phyloP scores from a whole-genome alignment of 2,888 invertebrate species.

The Tiliacea citrago region DNA sequence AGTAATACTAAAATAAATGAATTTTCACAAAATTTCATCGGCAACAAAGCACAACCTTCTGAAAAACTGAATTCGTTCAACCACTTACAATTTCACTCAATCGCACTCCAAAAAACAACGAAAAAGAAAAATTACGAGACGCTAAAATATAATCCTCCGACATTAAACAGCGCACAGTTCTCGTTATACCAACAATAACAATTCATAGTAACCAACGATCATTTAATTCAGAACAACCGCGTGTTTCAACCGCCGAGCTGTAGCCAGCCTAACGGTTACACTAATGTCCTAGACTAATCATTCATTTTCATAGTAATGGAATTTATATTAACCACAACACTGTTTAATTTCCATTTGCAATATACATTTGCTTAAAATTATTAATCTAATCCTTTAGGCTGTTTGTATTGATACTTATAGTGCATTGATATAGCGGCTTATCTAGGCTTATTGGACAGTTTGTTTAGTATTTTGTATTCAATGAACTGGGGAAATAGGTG shows the following conservation, averaged over 20 bases:
- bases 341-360: constrained; percentile 56
- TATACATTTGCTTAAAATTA: constrained; percentile 37
- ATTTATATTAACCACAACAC: constrained; percentile 61
- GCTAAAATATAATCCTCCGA: constrained; percentile 16
- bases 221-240: constrained; percentile 39
- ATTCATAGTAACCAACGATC: constrained; percentile 42
- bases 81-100: not conserved
- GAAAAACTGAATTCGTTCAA: not conserved
- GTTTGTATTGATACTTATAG: constrained; percentile 26
- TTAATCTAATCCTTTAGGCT: constrained; percentile 8
- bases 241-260: constrained; percentile 31
- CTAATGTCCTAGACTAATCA: constrained; percentile 63
- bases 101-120: not conserved
- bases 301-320: constrained; percentile 64
- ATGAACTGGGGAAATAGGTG: not conserved
- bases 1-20: no score
- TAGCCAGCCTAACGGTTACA: constrained; percentile 39
- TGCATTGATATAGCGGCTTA: constrained; percentile 28
- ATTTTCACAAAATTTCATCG: no score
- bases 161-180: constrained; percentile 24
- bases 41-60: no score
- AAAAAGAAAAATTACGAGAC: not conserved
- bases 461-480: constrained; percentile 12
- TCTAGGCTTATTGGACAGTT: not conserved
- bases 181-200: constrained; percentile 44